These are phyloP conservation scores for Solea solea DNA, from an alignment of 2,113 vertebrate species.

Conservation along the genomic window DNA sequence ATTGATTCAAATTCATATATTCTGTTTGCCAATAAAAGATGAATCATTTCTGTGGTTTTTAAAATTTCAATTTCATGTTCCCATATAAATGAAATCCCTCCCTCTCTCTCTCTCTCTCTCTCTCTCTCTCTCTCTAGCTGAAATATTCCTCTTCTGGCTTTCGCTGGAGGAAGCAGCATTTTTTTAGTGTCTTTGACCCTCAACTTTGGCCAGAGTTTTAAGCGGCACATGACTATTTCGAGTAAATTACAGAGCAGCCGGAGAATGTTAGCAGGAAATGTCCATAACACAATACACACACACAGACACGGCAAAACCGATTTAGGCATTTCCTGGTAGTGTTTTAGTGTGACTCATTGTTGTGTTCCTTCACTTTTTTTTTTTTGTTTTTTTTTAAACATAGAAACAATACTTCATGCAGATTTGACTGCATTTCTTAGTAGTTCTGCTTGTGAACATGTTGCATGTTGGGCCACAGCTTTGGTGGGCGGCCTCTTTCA, in stretches of 20 bases:
- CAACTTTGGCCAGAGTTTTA: conserved; percentile 44
- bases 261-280: conserved; percentile 76
- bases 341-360: conserved; percentile 43
- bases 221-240: conserved; percentile 68
- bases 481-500: not conserved
- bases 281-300: conserved; percentile 67
- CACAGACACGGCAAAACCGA: conserved; percentile 42
- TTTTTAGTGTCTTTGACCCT: conserved; percentile 67
- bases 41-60: too few relatives aligned
- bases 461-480: not conserved
- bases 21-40: too few relatives aligned
- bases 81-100: not conserved
- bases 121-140: too few relatives aligned
- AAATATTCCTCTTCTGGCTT: conserved; percentile 47
- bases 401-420: conserved; percentile 12
- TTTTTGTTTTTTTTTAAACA: conserved; percentile 12
- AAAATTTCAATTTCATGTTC: not conserved
- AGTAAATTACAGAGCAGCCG: conserved; percentile 72
- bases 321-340: conserved; percentile 64
- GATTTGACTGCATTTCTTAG: conserved; percentile 5
- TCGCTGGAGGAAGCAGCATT: conserved; percentile 59
- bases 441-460: not conserved
- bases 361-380: conserved; percentile 23
- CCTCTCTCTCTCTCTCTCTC: too few relatives aligned
- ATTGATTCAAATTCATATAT: too few relatives aligned